phyloP scores from a whole-genome alignment of 2,888 invertebrate species.

The Drosophila dives region DNA sequence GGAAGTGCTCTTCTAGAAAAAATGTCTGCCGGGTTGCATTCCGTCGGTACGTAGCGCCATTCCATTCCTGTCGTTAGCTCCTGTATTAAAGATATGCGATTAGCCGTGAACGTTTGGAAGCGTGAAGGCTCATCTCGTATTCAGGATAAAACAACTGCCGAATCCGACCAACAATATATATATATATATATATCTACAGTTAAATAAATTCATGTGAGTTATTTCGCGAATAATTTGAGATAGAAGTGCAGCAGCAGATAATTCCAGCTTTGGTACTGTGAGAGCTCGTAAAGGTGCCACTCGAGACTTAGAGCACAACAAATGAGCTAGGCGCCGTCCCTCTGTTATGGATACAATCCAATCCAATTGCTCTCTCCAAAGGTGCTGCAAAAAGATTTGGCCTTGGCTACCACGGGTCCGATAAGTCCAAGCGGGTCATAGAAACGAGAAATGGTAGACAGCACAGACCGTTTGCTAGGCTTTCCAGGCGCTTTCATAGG shows the following conservation, averaged over 20 bases:
- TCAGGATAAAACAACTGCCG: background rate
- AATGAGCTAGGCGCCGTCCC: background rate
- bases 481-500: too few species aligned
- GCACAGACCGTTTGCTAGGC: too few species aligned
- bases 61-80: too few species aligned
- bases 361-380: background rate
- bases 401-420: background rate
- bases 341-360: background rate
- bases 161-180: conserved; percentile 1
- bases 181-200: background rate
- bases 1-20: too few species aligned
- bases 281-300: background rate
- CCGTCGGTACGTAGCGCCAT: too few species aligned
- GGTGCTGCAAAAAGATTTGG: background rate
- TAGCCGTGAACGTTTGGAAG: background rate
- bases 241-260: background rate
- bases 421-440: too few species aligned
- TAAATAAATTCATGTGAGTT: background rate
- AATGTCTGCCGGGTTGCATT: too few species aligned
- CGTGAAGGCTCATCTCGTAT: background rate
- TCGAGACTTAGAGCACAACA: conserved; percentile 5
- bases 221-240: background rate
- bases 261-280: background rate
- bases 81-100: too few species aligned
- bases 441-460: too few species aligned